These are phyloP conservation scores for Heliothis subflexa DNA, from an alignment of 1,140 invertebrate genomes.

Conservation along the genomic window DNA sequence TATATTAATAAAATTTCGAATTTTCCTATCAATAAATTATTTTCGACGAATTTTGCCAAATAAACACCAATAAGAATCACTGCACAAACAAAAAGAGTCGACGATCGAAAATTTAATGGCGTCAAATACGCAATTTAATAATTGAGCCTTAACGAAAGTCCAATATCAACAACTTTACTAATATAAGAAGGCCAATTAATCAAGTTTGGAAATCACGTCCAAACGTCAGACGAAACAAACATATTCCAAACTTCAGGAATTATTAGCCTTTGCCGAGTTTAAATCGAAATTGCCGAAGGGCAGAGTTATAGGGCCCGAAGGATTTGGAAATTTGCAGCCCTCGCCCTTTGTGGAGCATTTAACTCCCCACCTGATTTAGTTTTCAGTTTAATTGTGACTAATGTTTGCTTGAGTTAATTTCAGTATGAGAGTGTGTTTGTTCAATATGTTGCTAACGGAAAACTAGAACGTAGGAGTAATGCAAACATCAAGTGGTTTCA, in stretches of 20 bases:
- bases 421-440: constrained; percentile 1
- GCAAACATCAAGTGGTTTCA: not conserved
- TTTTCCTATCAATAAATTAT: no score
- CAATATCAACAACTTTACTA: constrained; percentile 38
- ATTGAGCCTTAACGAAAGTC: constrained; percentile 26
- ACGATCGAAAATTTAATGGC: not conserved
- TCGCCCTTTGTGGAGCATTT: constrained; percentile 51
- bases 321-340: constrained; percentile 56
- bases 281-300: constrained; percentile 61
- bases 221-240: constrained; percentile 64
- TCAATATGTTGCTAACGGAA: not conserved
- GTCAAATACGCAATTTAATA: constrained; percentile 5
- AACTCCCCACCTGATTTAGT: constrained; percentile 39
- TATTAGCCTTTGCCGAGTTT: constrained; percentile 65
- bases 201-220: constrained; percentile 52
- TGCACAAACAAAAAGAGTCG: not conserved
- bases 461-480: not conserved
- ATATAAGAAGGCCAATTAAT: constrained; percentile 49
- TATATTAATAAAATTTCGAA: no score
- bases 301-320: constrained; percentile 51
- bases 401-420: constrained; percentile 38
- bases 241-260: constrained; percentile 68
- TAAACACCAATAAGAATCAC: not conserved
- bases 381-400: constrained; percentile 45
- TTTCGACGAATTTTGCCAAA: no score